Evolutionary conservation across 2,888 invertebrate species (phyloP).

Genomic region (Tinea pellionella): DNA sequence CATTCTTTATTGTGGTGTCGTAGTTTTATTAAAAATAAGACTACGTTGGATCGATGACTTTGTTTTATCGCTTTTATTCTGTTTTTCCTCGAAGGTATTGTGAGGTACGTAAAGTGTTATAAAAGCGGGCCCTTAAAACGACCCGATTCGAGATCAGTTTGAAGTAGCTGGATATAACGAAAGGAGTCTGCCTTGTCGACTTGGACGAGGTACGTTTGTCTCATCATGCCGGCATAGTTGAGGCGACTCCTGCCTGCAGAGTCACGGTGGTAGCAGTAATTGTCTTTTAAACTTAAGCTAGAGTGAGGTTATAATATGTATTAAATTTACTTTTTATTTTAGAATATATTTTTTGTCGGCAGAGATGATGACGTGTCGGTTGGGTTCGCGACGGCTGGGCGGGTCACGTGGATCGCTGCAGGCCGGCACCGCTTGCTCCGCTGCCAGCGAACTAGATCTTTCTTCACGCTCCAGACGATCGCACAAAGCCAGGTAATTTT

Average conservation of each 20-base stretch:
- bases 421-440: slow-evolving; percentile 71
- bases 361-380: slow-evolving; percentile 85
- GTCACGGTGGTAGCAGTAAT: no score
- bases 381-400: slow-evolving; percentile 75
- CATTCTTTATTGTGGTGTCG: not conserved
- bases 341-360: slow-evolving; percentile 17
- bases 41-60: not conserved
- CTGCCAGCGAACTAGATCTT: slow-evolving; percentile 82
- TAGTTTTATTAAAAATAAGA: not conserved
- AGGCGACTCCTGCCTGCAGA: no score
- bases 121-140: no score
- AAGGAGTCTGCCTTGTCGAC: no score
- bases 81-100: not conserved
- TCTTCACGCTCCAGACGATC: slow-evolving; percentile 76
- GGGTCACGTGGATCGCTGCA: slow-evolving; percentile 66
- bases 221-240: no score
- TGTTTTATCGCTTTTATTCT: not conserved
- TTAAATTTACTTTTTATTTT: no score
- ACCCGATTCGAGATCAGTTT: no score
- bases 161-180: no score
- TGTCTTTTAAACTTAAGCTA: no score
- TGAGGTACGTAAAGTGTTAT: no score
- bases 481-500: slow-evolving; percentile 62
- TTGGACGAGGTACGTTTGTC: no score
- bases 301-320: no score